These are phyloP conservation scores for Icerya purchasi DNA, from an alignment of 2,888 invertebrate species.

Conservation along the genomic window DNA sequence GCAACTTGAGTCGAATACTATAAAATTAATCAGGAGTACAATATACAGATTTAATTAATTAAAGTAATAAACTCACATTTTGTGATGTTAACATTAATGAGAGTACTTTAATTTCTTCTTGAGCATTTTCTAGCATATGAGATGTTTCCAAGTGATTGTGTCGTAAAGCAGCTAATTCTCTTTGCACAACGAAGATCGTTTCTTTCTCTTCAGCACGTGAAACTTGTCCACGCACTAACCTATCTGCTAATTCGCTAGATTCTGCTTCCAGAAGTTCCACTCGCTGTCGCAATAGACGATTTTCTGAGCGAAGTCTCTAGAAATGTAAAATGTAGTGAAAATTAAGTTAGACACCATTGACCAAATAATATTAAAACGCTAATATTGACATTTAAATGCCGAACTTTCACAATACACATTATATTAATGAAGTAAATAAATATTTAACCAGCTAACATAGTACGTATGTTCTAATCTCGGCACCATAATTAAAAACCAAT, in stretches of 20 bases:
- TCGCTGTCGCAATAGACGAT: conserved; percentile 79
- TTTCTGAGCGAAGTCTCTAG: conserved; percentile 73
- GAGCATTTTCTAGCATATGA: conserved; percentile 71
- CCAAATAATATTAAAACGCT: conserved; percentile 1
- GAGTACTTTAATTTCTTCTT: conserved; percentile 69
- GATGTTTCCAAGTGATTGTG: conserved; percentile 73
- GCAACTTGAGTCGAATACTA: too few relatives aligned
- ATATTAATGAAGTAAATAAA: too few relatives aligned
- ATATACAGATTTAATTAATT: too few relatives aligned
- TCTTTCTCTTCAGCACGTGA: conserved; percentile 89
- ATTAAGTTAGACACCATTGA: not conserved
- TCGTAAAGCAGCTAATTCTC: conserved; percentile 70
- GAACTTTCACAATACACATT: not conserved
- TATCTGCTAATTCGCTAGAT: conserved; percentile 79
- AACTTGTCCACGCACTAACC: conserved; percentile 66
- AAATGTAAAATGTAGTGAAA: conserved; percentile 9
- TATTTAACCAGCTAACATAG: conserved; percentile 9
- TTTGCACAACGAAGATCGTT: conserved; percentile 55
- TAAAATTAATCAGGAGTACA: too few relatives aligned
- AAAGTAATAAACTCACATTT: conserved; percentile 42
- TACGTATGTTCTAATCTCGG: too few relatives aligned
- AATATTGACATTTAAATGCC: not conserved
- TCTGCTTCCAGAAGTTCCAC: conserved; percentile 89
- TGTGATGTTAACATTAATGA: conserved; percentile 48
- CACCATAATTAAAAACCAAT: too few relatives aligned